Conservation (phyloP, 2,797 vertebrate species). For the Malacoraja senta region DNA sequence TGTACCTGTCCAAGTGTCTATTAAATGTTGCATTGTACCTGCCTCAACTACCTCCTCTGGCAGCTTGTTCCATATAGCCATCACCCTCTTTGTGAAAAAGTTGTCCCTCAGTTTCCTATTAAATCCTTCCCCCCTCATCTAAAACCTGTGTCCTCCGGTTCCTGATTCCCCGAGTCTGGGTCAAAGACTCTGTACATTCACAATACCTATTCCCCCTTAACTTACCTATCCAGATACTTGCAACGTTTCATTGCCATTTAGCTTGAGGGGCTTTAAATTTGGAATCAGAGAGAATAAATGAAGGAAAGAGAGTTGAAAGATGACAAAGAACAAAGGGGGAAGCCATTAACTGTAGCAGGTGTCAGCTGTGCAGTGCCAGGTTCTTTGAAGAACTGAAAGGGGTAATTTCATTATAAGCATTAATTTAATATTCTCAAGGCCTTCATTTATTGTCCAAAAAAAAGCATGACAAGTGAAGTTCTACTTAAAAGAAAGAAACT, state of each 20-base stretch:
- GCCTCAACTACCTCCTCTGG: no score
- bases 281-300: not conserved
- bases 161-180: no score
- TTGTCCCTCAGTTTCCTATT: no score
- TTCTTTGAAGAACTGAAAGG: conserved; percentile 13
- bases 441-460: not conserved
- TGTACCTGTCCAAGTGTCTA: no score
- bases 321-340: not conserved
- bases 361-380: not conserved
- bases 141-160: no score
- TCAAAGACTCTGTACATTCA: no score
- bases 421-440: conserved; percentile 5
- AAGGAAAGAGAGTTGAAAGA: not conserved
- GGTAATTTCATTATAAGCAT: not conserved
- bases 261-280: not conserved
- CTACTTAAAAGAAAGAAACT: not conserved
- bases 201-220: no score
- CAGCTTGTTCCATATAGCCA: no score
- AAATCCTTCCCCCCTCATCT: no score
- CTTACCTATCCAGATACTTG: no score
- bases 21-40: no score
- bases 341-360: conserved; percentile 11
- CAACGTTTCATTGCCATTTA: not conserved
- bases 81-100: no score
- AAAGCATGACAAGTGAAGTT: not conserved